Evolutionary conservation across 1,140 invertebrate species (phyloP).

Genomic region (Plutomurus gul): DNA sequence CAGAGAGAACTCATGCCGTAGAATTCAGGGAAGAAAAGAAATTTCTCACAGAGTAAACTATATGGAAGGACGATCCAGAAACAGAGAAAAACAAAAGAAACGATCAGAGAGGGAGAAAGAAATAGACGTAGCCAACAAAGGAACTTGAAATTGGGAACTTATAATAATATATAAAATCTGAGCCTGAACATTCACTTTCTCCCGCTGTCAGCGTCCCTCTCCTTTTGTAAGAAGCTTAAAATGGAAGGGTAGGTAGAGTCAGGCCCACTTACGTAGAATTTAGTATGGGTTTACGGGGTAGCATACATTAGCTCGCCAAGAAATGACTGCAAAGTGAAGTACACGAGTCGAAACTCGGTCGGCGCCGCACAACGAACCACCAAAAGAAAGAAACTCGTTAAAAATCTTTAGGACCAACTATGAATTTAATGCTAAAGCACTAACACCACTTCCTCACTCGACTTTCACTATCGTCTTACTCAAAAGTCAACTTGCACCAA

Average conservation of each 20-base stretch:
- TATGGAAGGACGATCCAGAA: neutral
- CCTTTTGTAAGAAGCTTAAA: neutral
- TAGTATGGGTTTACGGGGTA: no score
- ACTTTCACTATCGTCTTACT: no score
- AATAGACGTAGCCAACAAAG: neutral
- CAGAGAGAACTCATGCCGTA: neutral
- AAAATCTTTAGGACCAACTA: constrained; percentile 1
- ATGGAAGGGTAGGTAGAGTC: neutral
- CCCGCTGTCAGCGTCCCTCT: neutral
- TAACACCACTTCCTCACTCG: no score
- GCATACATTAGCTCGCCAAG: neutral
- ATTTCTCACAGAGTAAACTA: neutral
- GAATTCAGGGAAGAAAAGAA: neutral
- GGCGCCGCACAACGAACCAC: no score
- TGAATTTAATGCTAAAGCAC: neutral
- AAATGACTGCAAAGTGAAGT: neutral
- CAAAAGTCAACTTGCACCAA: no score
- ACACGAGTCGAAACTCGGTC: neutral
- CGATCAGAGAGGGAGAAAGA: neutral
- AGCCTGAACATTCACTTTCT: neutral
- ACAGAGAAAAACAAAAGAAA: neutral
- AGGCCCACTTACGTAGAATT: neutral
- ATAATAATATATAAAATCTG: neutral
- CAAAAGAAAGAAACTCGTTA: neutral
- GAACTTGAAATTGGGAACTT: neutral